These are phyloP conservation scores for Vicugna pacos DNA, from an alignment of 2,113 vertebrate genomes.

Conservation along the genomic window DNA sequence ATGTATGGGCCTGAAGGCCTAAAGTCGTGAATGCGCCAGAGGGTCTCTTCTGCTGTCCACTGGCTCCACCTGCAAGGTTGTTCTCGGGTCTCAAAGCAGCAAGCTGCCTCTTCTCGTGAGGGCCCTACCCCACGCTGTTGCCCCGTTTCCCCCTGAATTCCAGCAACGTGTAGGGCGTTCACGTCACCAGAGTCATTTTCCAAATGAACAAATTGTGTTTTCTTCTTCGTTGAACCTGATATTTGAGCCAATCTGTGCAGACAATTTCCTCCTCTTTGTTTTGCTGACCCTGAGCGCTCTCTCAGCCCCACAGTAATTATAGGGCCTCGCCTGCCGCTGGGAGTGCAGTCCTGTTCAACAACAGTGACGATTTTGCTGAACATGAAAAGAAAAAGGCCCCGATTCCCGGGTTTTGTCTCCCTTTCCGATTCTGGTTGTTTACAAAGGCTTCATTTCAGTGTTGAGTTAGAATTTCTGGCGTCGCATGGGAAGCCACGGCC, in stretches of 20 bases:
- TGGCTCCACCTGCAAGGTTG: neutral
- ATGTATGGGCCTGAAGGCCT: neutral
- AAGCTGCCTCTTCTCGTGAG: neutral
- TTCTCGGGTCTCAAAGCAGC: neutral
- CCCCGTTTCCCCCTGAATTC: slow-evolving; percentile 46
- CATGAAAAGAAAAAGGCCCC: slow-evolving; percentile 80
- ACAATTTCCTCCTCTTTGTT: slow-evolving; percentile 86
- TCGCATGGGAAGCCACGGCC: slow-evolving; percentile 55
- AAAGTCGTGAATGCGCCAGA: neutral
- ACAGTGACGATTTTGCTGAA: slow-evolving; percentile 76
- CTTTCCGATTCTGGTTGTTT: slow-evolving; percentile 83
- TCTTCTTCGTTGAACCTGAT: slow-evolving; percentile 85
- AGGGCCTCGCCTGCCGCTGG: slow-evolving; percentile 79
- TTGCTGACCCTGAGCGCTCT: slow-evolving; percentile 84
- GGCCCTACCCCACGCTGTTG: neutral
- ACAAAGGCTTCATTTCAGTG: slow-evolving; percentile 80
- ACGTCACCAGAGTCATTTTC: slow-evolving; percentile 81
- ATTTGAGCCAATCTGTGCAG: slow-evolving; percentile 86
- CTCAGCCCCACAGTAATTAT: slow-evolving; percentile 84
- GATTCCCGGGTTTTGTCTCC: slow-evolving; percentile 74
- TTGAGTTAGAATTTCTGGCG: slow-evolving; percentile 76
- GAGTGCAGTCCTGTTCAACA: slow-evolving; percentile 72
- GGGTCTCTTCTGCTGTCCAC: neutral
- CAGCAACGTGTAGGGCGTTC: slow-evolving; percentile 48
- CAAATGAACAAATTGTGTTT: slow-evolving; percentile 87